phyloP scores from a whole-genome alignment of 2,888 invertebrate genomes.

The Archips xylosteana region DNA sequence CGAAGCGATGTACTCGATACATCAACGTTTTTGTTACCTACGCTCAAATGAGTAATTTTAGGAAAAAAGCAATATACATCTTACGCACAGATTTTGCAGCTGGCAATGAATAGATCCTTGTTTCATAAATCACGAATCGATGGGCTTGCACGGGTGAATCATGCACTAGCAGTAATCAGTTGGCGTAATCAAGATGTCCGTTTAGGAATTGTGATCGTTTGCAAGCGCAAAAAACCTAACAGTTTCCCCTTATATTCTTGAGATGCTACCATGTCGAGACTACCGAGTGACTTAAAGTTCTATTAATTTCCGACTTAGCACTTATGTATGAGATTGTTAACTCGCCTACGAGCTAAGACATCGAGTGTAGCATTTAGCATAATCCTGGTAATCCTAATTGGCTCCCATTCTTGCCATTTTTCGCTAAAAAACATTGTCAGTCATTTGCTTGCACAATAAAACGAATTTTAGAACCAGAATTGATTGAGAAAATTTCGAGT shows the following conservation, averaged over 20 bases:
- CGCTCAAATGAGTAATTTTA: not conserved
- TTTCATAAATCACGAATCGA: constrained; percentile 17
- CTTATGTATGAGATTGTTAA: not conserved
- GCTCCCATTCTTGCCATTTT: not conserved
- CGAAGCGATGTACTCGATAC: not conserved
- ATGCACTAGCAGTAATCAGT: constrained; percentile 32
- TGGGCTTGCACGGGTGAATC: constrained; percentile 18
- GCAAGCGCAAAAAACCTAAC: constrained; percentile 45
- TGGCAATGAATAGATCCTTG: constrained; percentile 18
- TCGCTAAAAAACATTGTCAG: not conserved
- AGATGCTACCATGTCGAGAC: constrained; percentile 31
- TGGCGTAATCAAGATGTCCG: constrained; percentile 38
- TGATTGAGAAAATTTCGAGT: constrained; percentile 26
- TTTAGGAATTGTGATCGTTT: constrained; percentile 40
- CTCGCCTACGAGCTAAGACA: not conserved
- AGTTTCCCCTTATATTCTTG: constrained; percentile 40
- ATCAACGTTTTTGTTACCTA: not conserved
- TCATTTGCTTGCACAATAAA: not conserved
- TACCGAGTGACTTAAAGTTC: constrained; percentile 31
- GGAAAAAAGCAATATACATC: not conserved
- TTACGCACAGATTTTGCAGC: not conserved
- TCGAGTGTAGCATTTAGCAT: constrained; percentile 32
- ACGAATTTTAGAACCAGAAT: not conserved
- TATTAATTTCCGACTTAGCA: constrained; percentile 9
- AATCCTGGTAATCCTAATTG: not conserved